Conservation (phyloP, 1,140 invertebrate genomes). For the Augochlora pura region DNA sequence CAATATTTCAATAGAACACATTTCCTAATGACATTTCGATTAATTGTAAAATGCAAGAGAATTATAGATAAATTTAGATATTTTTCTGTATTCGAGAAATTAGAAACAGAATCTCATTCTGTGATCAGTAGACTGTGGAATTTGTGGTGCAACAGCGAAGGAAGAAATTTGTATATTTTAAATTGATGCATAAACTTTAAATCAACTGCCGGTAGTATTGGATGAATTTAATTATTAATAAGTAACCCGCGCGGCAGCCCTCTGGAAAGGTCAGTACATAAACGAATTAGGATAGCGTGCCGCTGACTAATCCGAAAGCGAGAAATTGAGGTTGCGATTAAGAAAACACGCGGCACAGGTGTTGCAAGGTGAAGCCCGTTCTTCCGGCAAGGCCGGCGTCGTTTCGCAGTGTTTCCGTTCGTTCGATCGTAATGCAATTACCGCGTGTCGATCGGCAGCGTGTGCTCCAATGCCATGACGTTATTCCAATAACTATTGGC, state of each 20-base stretch:
- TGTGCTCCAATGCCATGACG: background rate
- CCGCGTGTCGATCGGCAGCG: too few species aligned
- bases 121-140: too few species aligned
- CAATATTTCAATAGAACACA: too few species aligned
- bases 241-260: background rate
- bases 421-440: background rate
- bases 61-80: too few species aligned
- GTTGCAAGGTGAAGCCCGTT: slow-evolving; percentile 9
- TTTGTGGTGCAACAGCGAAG: too few species aligned
- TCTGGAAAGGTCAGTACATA: background rate
- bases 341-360: slow-evolving; percentile 3
- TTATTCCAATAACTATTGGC: background rate
- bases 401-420: background rate
- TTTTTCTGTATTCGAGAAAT: too few species aligned
- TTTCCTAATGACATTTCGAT: too few species aligned
- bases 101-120: too few species aligned
- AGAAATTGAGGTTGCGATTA: slow-evolving; percentile 46
- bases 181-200: too few species aligned
- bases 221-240: background rate
- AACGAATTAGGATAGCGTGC: background rate
- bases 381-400: slow-evolving; percentile 15
- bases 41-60: too few species aligned
- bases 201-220: background rate
- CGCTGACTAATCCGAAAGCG: background rate
- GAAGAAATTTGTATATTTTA: too few species aligned